Conservation (phyloP, 1,140 invertebrate species). For the Drosophila cardini region DNA sequence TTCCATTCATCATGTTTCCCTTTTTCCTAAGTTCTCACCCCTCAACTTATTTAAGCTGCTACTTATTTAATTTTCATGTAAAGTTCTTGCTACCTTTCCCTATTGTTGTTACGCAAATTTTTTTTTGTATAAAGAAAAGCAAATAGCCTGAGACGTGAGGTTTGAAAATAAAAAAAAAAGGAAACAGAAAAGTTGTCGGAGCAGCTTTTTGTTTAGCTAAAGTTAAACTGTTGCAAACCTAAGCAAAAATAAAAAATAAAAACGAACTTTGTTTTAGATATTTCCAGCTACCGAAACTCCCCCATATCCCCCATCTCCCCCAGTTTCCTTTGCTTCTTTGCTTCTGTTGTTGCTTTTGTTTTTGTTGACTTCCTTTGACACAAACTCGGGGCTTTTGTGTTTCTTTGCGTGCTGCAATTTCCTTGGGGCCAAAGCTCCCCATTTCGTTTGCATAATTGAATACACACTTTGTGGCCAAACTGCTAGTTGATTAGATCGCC, state of each 20-base stretch:
- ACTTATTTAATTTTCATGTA: slow-evolving; percentile 82
- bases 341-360: slow-evolving; percentile 21
- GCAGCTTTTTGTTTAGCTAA: slow-evolving; percentile 33
- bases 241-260: neutral
- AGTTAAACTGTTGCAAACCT: slow-evolving; percentile 30
- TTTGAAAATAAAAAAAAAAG: neutral
- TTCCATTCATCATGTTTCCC: slow-evolving; percentile 12
- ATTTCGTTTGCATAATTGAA: slow-evolving; percentile 46
- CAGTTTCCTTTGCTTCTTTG: slow-evolving; percentile 12
- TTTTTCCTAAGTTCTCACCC: neutral
- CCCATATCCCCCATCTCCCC: slow-evolving; percentile 9
- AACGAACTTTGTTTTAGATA: slow-evolving; percentile 33
- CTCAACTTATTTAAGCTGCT: slow-evolving; percentile 72
- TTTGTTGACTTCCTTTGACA: slow-evolving; percentile 44
- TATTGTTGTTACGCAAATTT: slow-evolving; percentile 6
- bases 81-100: slow-evolving; percentile 51
- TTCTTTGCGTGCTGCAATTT: slow-evolving; percentile 16
- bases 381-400: slow-evolving; percentile 34
- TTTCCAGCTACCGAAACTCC: slow-evolving; percentile 21
- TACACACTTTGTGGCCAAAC: slow-evolving; percentile 22
- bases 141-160: neutral
- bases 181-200: slow-evolving; percentile 22
- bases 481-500: slow-evolving; percentile 35
- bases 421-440: slow-evolving; percentile 13
- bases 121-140: slow-evolving; percentile 12